These are phyloP conservation scores for Panzeria rudis DNA, from an alignment of 2,888 invertebrate genomes.

Conservation along the genomic window DNA sequence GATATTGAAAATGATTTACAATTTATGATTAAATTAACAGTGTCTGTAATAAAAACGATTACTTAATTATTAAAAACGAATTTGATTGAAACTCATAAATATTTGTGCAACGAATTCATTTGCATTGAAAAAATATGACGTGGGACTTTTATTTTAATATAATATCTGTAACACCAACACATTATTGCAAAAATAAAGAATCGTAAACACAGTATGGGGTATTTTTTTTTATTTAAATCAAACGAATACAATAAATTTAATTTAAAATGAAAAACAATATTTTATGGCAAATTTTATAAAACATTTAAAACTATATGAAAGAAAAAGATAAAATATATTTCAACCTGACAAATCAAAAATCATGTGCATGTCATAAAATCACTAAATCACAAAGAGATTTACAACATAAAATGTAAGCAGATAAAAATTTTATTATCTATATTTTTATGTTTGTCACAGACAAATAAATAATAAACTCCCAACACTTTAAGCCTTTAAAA, in stretches of 20 bases:
- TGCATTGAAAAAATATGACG: slow-evolving; percentile 28
- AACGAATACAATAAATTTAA: neutral
- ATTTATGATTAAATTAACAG: slow-evolving; percentile 36
- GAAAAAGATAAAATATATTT: slow-evolving; percentile 19
- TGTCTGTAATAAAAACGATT: slow-evolving; percentile 24
- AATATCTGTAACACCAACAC: slow-evolving; percentile 41
- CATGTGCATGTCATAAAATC: slow-evolving; percentile 51
- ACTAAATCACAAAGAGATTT: slow-evolving; percentile 47
- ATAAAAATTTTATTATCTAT: neutral
- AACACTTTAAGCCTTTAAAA: neutral
- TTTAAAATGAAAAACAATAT: neutral
- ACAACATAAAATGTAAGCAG: neutral
- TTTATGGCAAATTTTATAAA: neutral
- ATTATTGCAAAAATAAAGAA: neutral
- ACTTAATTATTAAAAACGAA: slow-evolving; percentile 32
- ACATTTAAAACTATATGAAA: neutral
- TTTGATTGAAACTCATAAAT: slow-evolving; percentile 44
- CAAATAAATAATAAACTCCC: slow-evolving; percentile 9
- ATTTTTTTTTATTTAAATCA: neutral
- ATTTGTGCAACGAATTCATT: slow-evolving; percentile 38
- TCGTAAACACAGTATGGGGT: slow-evolving; percentile 32
- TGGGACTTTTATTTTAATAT: neutral
- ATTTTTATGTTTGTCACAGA: slow-evolving; percentile 2
- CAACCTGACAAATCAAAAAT: slow-evolving; percentile 55
- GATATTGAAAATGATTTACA: slow-evolving; percentile 37